Evolutionary conservation across 2,113 vertebrate species (phyloP).

Genomic region (Phalacrocorax pelagicus): DNA sequence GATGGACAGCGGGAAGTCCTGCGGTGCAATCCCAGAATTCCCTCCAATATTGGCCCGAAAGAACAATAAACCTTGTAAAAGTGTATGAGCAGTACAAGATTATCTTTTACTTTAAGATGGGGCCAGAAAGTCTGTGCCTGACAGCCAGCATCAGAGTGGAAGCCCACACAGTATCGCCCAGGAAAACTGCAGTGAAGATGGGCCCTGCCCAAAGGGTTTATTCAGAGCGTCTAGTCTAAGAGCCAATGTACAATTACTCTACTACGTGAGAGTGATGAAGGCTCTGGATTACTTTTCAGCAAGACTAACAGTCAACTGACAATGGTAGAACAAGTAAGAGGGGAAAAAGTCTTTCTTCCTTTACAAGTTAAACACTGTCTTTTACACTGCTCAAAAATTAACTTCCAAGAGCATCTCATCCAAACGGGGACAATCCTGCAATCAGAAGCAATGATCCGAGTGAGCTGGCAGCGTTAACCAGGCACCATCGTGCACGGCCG

Average conservation of each 20-base stretch:
- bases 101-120: background rate
- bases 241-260: background rate
- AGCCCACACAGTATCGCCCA: background rate
- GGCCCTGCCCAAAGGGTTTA: background rate
- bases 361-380: background rate
- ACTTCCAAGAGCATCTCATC: background rate
- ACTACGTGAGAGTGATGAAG: background rate
- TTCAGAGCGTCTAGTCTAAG: background rate
- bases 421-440: rapidly evolving
- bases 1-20: background rate
- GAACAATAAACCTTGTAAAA: background rate
- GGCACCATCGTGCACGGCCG: rapidly evolving
- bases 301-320: background rate
- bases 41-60: background rate
- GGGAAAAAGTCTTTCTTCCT: rapidly evolving
- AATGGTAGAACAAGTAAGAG: background rate
- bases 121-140: background rate
- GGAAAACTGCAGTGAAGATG: background rate
- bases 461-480: background rate
- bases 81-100: background rate
- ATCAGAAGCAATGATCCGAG: rapidly evolving
- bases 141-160: background rate
- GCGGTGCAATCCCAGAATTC: background rate
- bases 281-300: background rate
- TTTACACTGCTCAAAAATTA: background rate